Base-by-base conservation (phyloP, 2,888 invertebrate genomes). In the Stenodema calcarata region DNA sequence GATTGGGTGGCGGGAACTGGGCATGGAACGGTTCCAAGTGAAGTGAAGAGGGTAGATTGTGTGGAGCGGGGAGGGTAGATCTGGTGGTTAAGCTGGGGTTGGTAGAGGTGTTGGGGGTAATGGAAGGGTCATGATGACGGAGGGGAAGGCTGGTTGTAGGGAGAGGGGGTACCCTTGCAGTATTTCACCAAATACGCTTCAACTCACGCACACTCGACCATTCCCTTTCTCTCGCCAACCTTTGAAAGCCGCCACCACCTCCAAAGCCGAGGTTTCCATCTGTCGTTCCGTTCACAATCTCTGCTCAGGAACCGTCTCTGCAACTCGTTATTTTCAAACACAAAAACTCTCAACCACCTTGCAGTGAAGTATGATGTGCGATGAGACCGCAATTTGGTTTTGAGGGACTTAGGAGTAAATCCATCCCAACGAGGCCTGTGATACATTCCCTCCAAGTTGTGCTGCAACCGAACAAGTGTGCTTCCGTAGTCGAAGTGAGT, bases 101-200 rank as follows among this genome's bases (percentile, higher is more conserved):
- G 7, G 30, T 70, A 6, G 70, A 18, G 35, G 28, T 4, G n/a
- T 35, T 12, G 28, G 27, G 30, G 30, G 73, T 28, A 23, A 70
- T 27, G 18, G 76, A 11, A 12, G 35, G 9, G n/a, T 76, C 14
- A 23, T 35, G 41, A 42, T n/a, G 76, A n/a, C n/a, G n/a, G 41
- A 16, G 41, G 78, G 16, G 78, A n/a, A 9, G 18, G 11, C 9
- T 23, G 69, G 69, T 14, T 16, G 69, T 69, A 18, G 23, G 69
- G 18, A 1, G 30, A 41, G 75, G 18, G 75, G 75, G 30, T 23
- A 30, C 23, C 41, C 44, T 44, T 18, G 79, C 79, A 79, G 50
- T 79, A 79, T 79, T 79, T 79, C 79, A 79, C 44, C 27, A 18
- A 50, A 47, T 50, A 79, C 79, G 79, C 50, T 23, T 27, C 27